Percentiles rank a stretch among this genome's conserved stretches.
These are phyloP conservation scores for Dione juno DNA, from an alignment of 2,888 invertebrate species.

Conservation along the genomic window DNA sequence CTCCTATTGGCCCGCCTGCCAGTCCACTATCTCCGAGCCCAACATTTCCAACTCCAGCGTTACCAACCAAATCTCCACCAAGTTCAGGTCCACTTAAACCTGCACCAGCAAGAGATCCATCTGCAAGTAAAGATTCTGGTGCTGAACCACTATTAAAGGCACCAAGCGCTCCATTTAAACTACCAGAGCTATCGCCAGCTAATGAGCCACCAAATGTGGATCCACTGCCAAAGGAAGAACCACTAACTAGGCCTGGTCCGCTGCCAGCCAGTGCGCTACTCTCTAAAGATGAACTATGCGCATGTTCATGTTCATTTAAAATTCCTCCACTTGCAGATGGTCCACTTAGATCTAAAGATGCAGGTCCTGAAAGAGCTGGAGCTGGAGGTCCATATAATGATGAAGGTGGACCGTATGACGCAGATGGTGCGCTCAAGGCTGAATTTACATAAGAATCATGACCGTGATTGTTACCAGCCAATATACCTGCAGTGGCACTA, in stretches of 20 bases:
- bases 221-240: background rate
- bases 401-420: constrained; percentile 69
- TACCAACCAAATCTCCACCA: constrained; percentile 32
- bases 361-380: constrained; percentile 46
- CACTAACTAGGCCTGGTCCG: background rate
- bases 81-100: constrained; percentile 27
- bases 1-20: constrained; percentile 27
- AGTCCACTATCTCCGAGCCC: constrained; percentile 25
- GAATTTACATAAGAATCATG: constrained; percentile 69
- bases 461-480: constrained; percentile 56
- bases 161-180: background rate
- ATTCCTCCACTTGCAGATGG: constrained; percentile 13
- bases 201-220: background rate
- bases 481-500: constrained; percentile 63
- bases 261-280: background rate
- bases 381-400: constrained; percentile 61
- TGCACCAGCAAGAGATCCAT: constrained; percentile 37
- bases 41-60: constrained; percentile 6
- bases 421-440: constrained; percentile 68
- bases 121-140: constrained; percentile 27
- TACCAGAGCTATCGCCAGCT: background rate
- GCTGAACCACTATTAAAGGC: constrained; percentile 27
- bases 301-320: constrained; percentile 14
- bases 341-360: constrained; percentile 36
- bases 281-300: background rate